Base-by-base conservation (phyloP, 2,113 vertebrate genomes). In the Oplegnathus fasciatus region DNA sequence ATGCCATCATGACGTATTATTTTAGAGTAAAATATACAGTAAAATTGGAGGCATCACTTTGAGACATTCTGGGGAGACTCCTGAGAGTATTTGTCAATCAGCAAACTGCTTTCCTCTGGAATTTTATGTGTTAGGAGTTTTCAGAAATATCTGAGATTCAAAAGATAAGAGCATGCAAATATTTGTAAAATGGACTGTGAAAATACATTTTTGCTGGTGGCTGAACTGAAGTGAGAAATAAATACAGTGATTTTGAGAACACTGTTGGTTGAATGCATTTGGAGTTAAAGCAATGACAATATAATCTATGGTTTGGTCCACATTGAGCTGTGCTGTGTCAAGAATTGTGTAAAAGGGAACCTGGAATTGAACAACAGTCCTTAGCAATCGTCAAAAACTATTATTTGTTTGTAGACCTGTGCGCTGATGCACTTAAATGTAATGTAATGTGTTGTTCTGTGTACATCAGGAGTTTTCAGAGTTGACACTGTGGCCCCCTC, bases 221-320 rank as follows among this genome's bases (percentile, higher is more conserved):
- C 8, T 46, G 30, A 58, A 62, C 67, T 77, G 73, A 26, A 17
- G 52, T 46, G 22, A 67, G 61, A 66, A 46, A 44, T 68, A 57
- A 28, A 77, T 26, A 46, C 9, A 37, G 10, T 46, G 28, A 79
- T 60, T 78, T 54, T 10, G 18, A 64, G 58, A 64, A 62, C 10
- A 42, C 0, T 66, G 37, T 5, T 44, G 50, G 32, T 40, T 44
- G 5, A 69, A 58, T 18, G 54, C 20, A 44, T 30, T 69, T 50
- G 69, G 40, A 69, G 52, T 60, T 11, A 48, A 69, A 60, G 52
- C 0, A 22, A 78, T 57, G 11, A 42, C 42, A 74, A 6, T 48
- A 26, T 46, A 71, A 61, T 52, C 30, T 67, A 18, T 15, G 22
- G 55, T 76, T 62, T 66, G 13, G 24, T 57, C 5, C 30, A 34